Conservation (phyloP, 2,113 vertebrate species). For the Cnemophilus loriae region DNA sequence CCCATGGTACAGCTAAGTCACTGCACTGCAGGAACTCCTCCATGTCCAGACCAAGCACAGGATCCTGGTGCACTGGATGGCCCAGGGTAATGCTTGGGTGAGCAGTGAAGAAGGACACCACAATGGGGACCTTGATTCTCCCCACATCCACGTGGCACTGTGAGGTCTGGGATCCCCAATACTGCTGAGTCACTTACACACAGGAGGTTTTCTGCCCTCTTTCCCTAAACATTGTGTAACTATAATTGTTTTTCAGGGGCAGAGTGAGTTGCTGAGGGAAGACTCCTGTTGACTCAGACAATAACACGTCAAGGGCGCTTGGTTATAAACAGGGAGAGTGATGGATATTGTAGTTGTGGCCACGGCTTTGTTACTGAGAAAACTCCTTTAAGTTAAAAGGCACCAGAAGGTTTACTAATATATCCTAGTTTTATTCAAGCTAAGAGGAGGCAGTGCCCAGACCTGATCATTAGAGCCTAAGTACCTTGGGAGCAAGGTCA, state of each 20-base stretch:
- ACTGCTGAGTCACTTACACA: background rate
- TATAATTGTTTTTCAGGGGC: background rate
- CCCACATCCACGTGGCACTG: fast-evolving
- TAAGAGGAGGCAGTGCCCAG: background rate
- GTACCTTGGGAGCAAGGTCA: background rate
- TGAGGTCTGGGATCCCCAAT: fast-evolving
- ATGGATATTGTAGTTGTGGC: background rate
- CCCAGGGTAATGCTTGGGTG: background rate
- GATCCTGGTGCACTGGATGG: background rate
- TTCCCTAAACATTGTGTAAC: background rate
- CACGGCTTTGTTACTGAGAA: background rate
- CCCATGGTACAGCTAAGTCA: background rate
- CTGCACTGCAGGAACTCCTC: background rate
- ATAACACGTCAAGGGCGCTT: fast-evolving
- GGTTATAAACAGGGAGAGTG: background rate
- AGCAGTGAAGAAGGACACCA: background rate
- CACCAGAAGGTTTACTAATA: background rate
- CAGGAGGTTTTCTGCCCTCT: background rate
- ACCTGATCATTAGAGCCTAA: background rate
- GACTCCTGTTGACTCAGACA: background rate
- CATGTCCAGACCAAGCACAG: fast-evolving
- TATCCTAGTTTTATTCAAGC: background rate
- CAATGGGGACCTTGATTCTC: fast-evolving
- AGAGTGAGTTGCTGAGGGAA: background rate
- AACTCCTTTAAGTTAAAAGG: background rate